Evolutionary conservation across 1,140 invertebrate species (phyloP).

Genomic region (Ostrea edulis): DNA sequence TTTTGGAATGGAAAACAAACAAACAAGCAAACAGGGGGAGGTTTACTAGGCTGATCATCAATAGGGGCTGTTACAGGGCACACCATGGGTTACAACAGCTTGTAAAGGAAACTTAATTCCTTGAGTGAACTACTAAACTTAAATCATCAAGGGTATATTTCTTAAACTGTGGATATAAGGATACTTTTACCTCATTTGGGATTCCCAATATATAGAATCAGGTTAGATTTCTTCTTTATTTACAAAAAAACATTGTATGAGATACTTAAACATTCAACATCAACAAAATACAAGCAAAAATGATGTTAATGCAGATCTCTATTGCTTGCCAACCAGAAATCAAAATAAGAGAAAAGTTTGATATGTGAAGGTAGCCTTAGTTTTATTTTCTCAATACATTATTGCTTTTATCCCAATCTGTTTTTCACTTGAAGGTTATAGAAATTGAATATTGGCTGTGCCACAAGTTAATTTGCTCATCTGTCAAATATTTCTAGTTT

Average conservation of each 20-base stretch:
- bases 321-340: no score
- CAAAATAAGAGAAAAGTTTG: no score
- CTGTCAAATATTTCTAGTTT: constrained; percentile 19
- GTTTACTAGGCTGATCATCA: not conserved
- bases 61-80: constrained; percentile 6
- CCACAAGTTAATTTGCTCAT: constrained; percentile 6
- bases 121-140: not conserved
- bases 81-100: not conserved
- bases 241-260: no score
- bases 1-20: constrained; percentile 35
- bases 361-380: no score
- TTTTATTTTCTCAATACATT: no score
- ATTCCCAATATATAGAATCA: not conserved
- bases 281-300: no score
- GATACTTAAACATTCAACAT: no score
- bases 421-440: no score
- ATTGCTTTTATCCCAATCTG: no score
- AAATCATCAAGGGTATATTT: not conserved
- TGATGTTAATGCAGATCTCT: no score
- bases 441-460: no score
- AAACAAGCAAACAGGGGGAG: constrained; percentile 10
- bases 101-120: constrained; percentile 12
- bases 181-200: not conserved
- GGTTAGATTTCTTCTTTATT: not conserved
- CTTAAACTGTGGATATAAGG: not conserved